phyloP scores from a whole-genome alignment of 2,888 invertebrate genomes.

The Gibbula magus region DNA sequence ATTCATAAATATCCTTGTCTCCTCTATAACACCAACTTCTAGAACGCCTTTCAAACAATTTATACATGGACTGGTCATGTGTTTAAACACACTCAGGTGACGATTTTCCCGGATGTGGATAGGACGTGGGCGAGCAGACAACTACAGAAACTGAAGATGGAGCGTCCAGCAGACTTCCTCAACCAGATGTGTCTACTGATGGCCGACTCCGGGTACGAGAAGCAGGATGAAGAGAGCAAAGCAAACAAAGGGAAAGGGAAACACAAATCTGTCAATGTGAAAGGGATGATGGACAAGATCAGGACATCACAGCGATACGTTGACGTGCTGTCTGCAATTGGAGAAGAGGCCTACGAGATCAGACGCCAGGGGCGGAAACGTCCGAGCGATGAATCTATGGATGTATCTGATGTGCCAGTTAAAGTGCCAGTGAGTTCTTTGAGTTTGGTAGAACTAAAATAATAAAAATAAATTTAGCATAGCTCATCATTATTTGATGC shows the following conservation, averaged over 20 bases:
- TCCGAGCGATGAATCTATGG: neutral
- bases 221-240: neutral
- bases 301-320: neutral
- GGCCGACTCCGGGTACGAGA: neutral
- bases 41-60: too few species aligned
- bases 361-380: neutral
- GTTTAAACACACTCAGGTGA: slow-evolving; percentile 12
- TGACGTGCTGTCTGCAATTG: neutral
- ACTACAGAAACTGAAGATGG: neutral
- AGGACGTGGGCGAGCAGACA: neutral
- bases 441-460: too few species aligned
- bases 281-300: neutral
- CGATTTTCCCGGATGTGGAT: slow-evolving; percentile 27
- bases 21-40: too few species aligned
- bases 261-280: neutral
- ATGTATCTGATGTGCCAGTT: neutral
- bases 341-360: neutral
- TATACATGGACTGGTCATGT: too few species aligned
- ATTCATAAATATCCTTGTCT: too few species aligned
- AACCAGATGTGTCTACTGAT: neutral
- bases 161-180: neutral
- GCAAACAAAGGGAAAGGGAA: neutral
- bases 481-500: too few species aligned
- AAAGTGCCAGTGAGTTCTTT: too few species aligned
- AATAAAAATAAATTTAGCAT: too few species aligned